A percentile compares a stretch with the other conserved stretches of the same genome.
These are phyloP conservation scores for Tetrapedia diversipes DNA, from an alignment of 2,888 invertebrate species.

Conservation along the genomic window DNA sequence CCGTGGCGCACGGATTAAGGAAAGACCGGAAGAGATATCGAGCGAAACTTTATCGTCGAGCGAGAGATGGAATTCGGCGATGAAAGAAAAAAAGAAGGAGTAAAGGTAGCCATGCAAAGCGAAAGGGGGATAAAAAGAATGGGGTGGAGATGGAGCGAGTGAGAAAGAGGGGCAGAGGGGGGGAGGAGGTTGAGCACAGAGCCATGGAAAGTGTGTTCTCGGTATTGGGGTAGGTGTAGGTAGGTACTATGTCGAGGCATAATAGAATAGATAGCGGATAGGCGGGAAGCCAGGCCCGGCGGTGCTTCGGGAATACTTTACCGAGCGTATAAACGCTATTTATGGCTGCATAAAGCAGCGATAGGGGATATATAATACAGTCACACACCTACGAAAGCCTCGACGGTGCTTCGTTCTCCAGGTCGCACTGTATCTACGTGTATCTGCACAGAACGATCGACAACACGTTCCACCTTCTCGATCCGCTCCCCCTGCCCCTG, in stretches of 20 bases:
- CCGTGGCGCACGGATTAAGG: conserved; percentile 20
- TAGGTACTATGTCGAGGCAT: conserved; percentile 76
- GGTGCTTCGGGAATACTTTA: conserved; percentile 79
- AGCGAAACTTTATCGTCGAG: conserved; percentile 60
- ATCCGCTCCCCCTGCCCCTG: too few relatives aligned
- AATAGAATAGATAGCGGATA: conserved; percentile 80
- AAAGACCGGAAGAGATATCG: conserved; percentile 59
- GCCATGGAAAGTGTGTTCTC: conserved; percentile 48
- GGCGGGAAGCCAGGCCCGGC: conserved; percentile 73
- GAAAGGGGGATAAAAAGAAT: conserved; percentile 61
- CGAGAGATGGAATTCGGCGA: conserved; percentile 62
- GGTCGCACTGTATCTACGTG: conserved; percentile 66
- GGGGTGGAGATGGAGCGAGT: conserved; percentile 60
- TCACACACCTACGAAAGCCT: conserved; percentile 71
- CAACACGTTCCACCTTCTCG: conserved; percentile 64
- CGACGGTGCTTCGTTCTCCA: conserved; percentile 60
- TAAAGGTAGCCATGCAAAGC: too few relatives aligned
- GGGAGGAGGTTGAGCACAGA: conserved; percentile 59
- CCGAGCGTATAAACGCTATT: conserved; percentile 81
- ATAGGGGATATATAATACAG: conserved; percentile 78
- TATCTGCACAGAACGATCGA: conserved; percentile 74
- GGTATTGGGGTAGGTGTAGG: conserved; percentile 65
- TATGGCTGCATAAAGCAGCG: conserved; percentile 81
- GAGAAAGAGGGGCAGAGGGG: conserved; percentile 60
- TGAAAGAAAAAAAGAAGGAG: conserved; percentile 35